These are phyloP conservation scores for Andrena fulva DNA, from an alignment of 2,888 invertebrate species.

Conservation along the genomic window DNA sequence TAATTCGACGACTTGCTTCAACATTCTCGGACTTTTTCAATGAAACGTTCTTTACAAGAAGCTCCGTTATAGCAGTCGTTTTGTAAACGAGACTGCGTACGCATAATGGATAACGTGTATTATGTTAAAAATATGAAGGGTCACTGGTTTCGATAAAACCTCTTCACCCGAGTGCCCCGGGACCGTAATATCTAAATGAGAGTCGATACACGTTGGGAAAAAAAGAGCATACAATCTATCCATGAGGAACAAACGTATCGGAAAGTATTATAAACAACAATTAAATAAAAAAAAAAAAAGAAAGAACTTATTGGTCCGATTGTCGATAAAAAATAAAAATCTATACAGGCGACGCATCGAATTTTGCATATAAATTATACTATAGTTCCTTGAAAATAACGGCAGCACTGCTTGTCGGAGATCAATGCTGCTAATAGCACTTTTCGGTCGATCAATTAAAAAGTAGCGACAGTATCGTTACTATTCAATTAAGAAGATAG, in stretches of 20 bases:
- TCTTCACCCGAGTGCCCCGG: conserved; percentile 62
- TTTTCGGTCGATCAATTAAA: conserved; percentile 60
- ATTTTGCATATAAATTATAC: conserved; percentile 45
- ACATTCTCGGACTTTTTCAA: conserved; percentile 27
- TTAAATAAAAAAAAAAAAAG: conserved; percentile 20
- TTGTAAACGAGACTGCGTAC: conserved; percentile 62
- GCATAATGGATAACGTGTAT: conserved; percentile 65
- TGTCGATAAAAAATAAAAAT: conserved; percentile 56
- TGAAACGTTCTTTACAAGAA: conserved; percentile 68
- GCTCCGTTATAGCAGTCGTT: conserved; percentile 46
- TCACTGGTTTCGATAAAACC: conserved; percentile 73
- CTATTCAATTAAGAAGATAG: conserved; percentile 13
- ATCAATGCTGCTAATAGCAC: conserved; percentile 70
- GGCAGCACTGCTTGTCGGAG: conserved; percentile 60
- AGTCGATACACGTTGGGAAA: conserved; percentile 48
- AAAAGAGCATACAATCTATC: conserved; percentile 56
- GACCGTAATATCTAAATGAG: conserved; percentile 65
- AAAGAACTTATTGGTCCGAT: conserved; percentile 69
- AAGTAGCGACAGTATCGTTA: conserved; percentile 30
- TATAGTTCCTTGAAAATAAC: conserved; percentile 38
- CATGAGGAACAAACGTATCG: conserved; percentile 66
- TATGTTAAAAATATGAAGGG: conserved; percentile 73
- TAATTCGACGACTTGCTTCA: not conserved
- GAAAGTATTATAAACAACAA: conserved; percentile 44
- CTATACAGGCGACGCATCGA: conserved; percentile 9